Conservation (phyloP, 64 coral and sea anemone species). For the Montipora foliosa region DNA sequence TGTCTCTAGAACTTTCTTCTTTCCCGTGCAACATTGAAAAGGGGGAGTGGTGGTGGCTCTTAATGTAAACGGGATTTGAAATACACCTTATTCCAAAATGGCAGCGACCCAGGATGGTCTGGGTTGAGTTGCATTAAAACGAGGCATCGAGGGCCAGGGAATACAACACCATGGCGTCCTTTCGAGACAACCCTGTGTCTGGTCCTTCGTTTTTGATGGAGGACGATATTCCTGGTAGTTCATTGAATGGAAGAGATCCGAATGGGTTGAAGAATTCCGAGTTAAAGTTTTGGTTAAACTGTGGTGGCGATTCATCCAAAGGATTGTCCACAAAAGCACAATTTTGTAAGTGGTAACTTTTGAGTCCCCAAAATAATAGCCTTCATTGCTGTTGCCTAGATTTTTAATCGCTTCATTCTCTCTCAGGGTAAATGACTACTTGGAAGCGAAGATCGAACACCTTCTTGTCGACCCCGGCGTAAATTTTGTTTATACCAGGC, state of each 20-base stretch:
- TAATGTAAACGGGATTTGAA: too few relatives aligned
- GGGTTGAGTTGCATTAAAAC: too few relatives aligned
- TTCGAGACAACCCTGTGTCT: too few relatives aligned
- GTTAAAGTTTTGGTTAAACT: constrained; percentile 43
- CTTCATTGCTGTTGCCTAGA: too few relatives aligned
- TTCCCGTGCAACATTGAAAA: too few relatives aligned
- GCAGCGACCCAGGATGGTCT: too few relatives aligned
- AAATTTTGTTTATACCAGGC: neutral
- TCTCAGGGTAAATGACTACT: constrained; percentile 42
- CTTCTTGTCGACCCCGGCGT: neutral
- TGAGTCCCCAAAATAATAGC: neutral
- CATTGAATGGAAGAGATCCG: constrained; percentile 12
- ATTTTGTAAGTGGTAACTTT: constrained; percentile 61
- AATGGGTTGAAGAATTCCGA: constrained; percentile 35
- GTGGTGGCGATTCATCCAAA: constrained; percentile 48
- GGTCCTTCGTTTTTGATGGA: too few relatives aligned
- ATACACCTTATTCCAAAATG: too few relatives aligned
- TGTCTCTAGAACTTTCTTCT: too few relatives aligned
- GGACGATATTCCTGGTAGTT: constrained; percentile 57
- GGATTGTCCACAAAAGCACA: constrained; percentile 38
- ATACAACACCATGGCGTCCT: too few relatives aligned
- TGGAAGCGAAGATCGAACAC: neutral
- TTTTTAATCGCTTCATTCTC: neutral
- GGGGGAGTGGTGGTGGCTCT: too few relatives aligned
- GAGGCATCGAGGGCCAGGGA: neutral